These are phyloP conservation scores for Bombus breviceps DNA, from an alignment of 1,140 invertebrate genomes.

Conservation along the genomic window DNA sequence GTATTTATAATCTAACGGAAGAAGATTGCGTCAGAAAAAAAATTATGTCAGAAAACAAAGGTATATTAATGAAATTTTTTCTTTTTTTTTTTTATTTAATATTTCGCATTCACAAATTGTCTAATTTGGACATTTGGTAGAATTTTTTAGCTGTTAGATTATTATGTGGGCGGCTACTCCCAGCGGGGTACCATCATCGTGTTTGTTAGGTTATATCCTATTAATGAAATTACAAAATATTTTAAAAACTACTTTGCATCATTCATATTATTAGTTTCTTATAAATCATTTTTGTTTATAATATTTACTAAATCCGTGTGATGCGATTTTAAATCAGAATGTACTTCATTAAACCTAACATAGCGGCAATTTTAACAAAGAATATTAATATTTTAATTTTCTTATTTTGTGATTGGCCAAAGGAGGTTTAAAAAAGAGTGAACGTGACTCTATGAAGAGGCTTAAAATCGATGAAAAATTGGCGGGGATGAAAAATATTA, in stretches of 20 bases:
- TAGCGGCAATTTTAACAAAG: background rate
- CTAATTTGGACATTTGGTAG: too few species aligned
- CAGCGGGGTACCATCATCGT: too few species aligned
- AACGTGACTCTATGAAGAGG: constrained; percentile 71
- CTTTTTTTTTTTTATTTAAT: too few species aligned
- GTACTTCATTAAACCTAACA: background rate
- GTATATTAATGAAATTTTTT: constrained; percentile 42
- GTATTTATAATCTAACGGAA: background rate
- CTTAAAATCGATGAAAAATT: constrained; percentile 73
- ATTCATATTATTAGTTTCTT: background rate
- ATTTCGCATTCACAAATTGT: too few species aligned
- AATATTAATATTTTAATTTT: constrained; percentile 11
- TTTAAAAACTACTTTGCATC: background rate
- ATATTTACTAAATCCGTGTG: background rate
- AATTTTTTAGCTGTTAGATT: too few species aligned
- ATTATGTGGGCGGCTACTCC: too few species aligned
- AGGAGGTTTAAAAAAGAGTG: too few species aligned
- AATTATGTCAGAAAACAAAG: constrained; percentile 59
- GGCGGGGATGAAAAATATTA: too few species aligned
- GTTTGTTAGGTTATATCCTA: too few species aligned
- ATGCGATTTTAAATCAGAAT: background rate
- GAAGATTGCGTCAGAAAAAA: background rate
- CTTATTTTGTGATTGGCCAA: constrained; percentile 6
- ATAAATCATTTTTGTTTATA: background rate
- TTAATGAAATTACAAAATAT: background rate